Evolutionary conservation across 2,113 vertebrate genomes (phyloP), one percentile per base, ranked within the genome.

Genomic region (Hiodon alosoides): DNA sequence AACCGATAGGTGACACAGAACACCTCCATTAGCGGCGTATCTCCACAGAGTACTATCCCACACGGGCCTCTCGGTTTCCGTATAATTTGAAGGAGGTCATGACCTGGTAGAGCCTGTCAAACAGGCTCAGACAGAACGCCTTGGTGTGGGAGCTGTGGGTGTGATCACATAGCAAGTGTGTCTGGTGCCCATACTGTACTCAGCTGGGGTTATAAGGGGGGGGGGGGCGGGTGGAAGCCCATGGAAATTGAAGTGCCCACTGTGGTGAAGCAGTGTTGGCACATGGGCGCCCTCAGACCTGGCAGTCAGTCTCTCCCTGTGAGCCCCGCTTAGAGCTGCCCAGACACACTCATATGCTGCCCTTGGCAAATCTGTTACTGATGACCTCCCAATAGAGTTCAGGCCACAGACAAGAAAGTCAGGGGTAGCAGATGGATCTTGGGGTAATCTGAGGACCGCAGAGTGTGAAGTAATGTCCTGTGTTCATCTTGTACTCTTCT

Each of bases 341-440:
- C 11, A 17, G 55, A 31, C 48, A 76, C 47, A 52, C 69, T 62
- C 75, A 71, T 64, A 76, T 76, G 75, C 58, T 76, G 57, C 67
- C 48, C 70, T 71, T 69, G 72, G 67, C 75, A 76, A 50, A n/a
- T 60, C n/a, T 16, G 13, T 17, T 65, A 61, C n/a, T 46, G 11
- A 14, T 71, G 54, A 57, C 1, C 54, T 13, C n/a, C 10, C 11
- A 31, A 48, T 17, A 55, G 2, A 9, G 7, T 11, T 55, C 52
- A 9, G 16, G 10, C 13, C 69, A 10, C 13, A 13, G 65, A 57
- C 54, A 57, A 31, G 31, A 31, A 31, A 31, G 31, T 31, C 31
- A 31, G 31, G 31, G 31, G 31, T 31, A 31, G 31, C 31, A 31
- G 31, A 31, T 31, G 31, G 31, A 31, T 31, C 31, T 31, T 31